phyloP scores from a whole-genome alignment of 2,113 vertebrate species.

The Eublepharis macularius region DNA sequence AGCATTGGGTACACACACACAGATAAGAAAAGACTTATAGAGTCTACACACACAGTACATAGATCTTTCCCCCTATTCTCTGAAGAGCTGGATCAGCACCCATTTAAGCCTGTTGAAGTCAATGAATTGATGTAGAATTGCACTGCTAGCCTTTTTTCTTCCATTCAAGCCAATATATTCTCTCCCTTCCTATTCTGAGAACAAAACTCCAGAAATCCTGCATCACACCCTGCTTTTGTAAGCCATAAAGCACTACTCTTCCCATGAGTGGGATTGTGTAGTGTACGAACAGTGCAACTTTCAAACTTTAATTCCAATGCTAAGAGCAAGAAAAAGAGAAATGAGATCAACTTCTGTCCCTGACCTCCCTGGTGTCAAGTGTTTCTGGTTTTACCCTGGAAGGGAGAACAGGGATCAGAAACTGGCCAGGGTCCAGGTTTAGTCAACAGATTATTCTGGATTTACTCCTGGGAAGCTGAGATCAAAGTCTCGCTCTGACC shows the following conservation, averaged over 20 bases:
- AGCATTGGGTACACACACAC: neutral
- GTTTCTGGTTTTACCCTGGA: neutral
- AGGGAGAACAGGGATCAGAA: neutral
- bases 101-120: no score
- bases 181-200: neutral
- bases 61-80: neutral
- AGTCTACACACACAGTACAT: neutral
- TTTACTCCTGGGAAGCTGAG: conserved; percentile 11
- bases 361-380: neutral
- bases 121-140: no score
- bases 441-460: conserved; percentile 19
- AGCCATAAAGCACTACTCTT: neutral
- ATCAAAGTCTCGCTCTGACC: neutral
- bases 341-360: neutral
- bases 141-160: neutral
- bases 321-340: neutral
- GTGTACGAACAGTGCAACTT: neutral
- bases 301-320: neutral
- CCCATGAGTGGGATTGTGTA: no score
- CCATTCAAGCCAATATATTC: neutral
- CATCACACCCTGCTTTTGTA: neutral
- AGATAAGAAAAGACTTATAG: neutral
- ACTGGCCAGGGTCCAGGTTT: neutral
- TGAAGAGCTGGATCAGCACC: neutral
- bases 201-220: neutral